Evolutionary conservation across 2,888 invertebrate species (phyloP), one percentile per base, ranked within the genome.

Genomic region (Mythimna albipuncta): DNA sequence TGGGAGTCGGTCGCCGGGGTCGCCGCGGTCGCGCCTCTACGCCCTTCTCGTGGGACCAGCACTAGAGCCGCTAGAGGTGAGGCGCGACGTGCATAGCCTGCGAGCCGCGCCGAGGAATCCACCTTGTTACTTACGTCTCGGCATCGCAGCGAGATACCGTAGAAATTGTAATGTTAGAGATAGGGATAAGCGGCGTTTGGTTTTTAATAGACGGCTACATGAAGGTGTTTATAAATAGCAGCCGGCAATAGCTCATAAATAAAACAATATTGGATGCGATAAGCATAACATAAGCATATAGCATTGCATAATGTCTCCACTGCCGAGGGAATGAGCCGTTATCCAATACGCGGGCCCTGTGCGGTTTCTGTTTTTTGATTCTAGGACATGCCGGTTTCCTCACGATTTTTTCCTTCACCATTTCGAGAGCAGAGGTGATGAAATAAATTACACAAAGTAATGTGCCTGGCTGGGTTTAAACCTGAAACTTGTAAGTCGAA

Each of bases 1-100:
- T 64, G 75, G 77, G 72, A 69, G 69, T 73, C 74, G 57, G 69
- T 58, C 68, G 66, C 52, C 88, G 93, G 93, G 94, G 94, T 94
- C 94, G 91, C 73, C 72, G 89, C 92, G 93, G 93, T 93, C 94
- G 93, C 89, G 88, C 88, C 87, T 91, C 92, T 90, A 89, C 85
- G 84, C 85, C 84, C 83, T 82, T 85, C 84, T 86, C 90, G 90
- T 89, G 91, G 88, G 90, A 91, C 86, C 72, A 55, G 58, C 55
- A 79, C 85, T 82, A 87, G 81, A 78, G 73, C 67, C 54, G 81
- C 84, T 81, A 87, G 86, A 81, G 75, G 72, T 71, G 75, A 74
- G 66, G 54, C 80, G 74, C 73, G 64, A 71, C 72, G 70, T 75
- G 75, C 50, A 75, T 80, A 79, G 54, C 68, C 70, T n/a, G 79